These are phyloP conservation scores for Campaea margaritaria DNA, from an alignment of 2,888 invertebrate species.

Conservation along the genomic window DNA sequence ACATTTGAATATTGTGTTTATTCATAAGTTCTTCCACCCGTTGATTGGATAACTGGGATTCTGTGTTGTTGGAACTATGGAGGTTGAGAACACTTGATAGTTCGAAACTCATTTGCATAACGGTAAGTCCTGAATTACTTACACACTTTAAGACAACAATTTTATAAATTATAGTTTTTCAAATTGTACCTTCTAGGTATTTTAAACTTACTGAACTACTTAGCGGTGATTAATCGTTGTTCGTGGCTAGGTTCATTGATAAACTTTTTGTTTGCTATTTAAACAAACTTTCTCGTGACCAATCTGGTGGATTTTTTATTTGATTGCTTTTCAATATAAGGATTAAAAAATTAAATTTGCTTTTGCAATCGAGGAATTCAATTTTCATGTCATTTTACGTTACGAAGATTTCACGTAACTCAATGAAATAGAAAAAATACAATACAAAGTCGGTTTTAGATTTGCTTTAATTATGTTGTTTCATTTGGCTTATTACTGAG, in stretches of 20 bases:
- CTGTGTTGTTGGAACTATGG: constrained; percentile 64
- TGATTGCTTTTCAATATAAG: constrained; percentile 41
- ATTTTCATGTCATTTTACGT: too few relatives aligned
- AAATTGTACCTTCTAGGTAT: constrained; percentile 30
- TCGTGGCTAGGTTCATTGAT: constrained; percentile 44
- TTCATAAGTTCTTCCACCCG: constrained; percentile 56
- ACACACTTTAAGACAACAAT: not conserved
- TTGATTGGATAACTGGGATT: constrained; percentile 57
- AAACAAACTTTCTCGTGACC: constrained; percentile 54
- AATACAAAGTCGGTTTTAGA: too few relatives aligned
- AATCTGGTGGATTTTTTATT: constrained; percentile 47
- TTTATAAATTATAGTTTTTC: too few relatives aligned
- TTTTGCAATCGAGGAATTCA: not conserved
- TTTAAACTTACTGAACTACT: not conserved
- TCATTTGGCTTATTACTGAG: too few relatives aligned
- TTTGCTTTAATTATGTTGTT: too few relatives aligned
- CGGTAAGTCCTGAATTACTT: constrained; percentile 55
- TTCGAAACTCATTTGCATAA: constrained; percentile 48
- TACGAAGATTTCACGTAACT: too few relatives aligned
- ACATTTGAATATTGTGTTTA: constrained; percentile 59
- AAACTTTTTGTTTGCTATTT: constrained; percentile 58
- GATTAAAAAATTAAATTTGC: constrained; percentile 2
- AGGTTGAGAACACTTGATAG: constrained; percentile 63
- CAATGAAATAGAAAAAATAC: too few relatives aligned
- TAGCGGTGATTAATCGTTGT: constrained; percentile 50